phyloP scores from a whole-genome alignment of 2,113 vertebrate genomes.

The Dolichotis patagonum region DNA sequence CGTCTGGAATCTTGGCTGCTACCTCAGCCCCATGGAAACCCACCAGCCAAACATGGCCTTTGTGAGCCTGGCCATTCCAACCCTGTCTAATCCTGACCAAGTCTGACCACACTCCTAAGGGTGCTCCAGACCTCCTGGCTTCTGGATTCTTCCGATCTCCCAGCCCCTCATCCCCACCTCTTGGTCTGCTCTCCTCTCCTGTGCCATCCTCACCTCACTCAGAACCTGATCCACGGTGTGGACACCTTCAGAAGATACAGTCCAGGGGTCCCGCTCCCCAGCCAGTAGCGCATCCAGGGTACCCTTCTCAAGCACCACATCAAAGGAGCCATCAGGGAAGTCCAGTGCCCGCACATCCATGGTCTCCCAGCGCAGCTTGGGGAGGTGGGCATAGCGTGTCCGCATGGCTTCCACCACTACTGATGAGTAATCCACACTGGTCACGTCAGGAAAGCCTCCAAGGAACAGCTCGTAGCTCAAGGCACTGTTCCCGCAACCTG shows the following conservation, averaged over 20 bases:
- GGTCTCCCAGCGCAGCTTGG: constrained; percentile 91
- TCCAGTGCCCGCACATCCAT: constrained; percentile 92
- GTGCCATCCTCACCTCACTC: constrained; percentile 87
- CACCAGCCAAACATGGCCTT: background rate
- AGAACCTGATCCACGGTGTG: constrained; percentile 89
- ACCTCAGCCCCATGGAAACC: constrained; percentile 7
- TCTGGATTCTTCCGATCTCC: background rate
- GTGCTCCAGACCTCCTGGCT: background rate
- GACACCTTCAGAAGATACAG: constrained; percentile 84
- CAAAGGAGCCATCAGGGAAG: constrained; percentile 89
- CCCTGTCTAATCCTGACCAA: background rate
- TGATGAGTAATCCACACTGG: constrained; percentile 94
- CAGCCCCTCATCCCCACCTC: background rate
- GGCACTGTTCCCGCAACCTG: constrained; percentile 96
- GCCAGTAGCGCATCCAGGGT: constrained; percentile 94
- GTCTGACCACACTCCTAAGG: background rate
- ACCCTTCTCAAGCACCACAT: constrained; percentile 94
- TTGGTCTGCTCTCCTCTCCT: background rate
- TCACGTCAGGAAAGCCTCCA: constrained; percentile 90
- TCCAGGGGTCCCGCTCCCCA: constrained; percentile 93
- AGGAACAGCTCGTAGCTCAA: constrained; percentile 91
- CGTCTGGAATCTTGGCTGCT: background rate
- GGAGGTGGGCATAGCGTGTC: constrained; percentile 84
- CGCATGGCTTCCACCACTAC: constrained; percentile 92
- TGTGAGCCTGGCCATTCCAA: background rate